Percentiles rank a stretch among this genome's conserved stretches.
phyloP scores from a whole-genome alignment of 2,888 invertebrate genomes.

The Drosophila neotestacea region DNA sequence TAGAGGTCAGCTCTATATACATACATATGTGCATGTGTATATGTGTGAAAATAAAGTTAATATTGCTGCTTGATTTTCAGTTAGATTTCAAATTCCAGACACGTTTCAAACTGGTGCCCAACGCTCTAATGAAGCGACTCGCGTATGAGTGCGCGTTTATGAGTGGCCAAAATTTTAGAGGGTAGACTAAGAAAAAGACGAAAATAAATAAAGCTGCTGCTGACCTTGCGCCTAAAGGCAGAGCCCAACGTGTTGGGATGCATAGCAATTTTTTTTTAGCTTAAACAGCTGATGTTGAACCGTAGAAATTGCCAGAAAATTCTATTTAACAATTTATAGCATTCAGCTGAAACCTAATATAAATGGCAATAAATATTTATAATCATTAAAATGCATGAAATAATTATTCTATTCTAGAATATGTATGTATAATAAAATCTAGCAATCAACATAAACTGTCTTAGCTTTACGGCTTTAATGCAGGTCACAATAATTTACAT shows the following conservation, averaged over 20 bases:
- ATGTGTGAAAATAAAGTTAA: conserved; percentile 58
- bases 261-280: conserved; percentile 25
- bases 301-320: background rate
- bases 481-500: too few species aligned
- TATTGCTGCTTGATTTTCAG: conserved; percentile 60
- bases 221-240: conserved; percentile 42
- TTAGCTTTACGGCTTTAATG: background rate
- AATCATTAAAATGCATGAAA: background rate
- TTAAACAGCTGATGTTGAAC: background rate
- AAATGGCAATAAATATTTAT: conserved; percentile 2
- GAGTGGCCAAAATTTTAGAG: conserved; percentile 32
- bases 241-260: conserved; percentile 10
- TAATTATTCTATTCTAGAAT: background rate
- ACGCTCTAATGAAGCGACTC: conserved; percentile 61
- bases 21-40: conserved; percentile 27
- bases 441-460: background rate
- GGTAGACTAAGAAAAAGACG: conserved; percentile 1
- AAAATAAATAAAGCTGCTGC: conserved; percentile 34
- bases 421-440: background rate
- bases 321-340: conserved; percentile 12
- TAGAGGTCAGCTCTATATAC: conserved; percentile 54
- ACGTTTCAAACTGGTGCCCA: conserved; percentile 52
- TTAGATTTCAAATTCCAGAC: conserved; percentile 56
- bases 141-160: conserved; percentile 41
- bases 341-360: background rate